Evolutionary conservation across 2,113 vertebrate species (phyloP).

Genomic region (Vimba vimba): DNA sequence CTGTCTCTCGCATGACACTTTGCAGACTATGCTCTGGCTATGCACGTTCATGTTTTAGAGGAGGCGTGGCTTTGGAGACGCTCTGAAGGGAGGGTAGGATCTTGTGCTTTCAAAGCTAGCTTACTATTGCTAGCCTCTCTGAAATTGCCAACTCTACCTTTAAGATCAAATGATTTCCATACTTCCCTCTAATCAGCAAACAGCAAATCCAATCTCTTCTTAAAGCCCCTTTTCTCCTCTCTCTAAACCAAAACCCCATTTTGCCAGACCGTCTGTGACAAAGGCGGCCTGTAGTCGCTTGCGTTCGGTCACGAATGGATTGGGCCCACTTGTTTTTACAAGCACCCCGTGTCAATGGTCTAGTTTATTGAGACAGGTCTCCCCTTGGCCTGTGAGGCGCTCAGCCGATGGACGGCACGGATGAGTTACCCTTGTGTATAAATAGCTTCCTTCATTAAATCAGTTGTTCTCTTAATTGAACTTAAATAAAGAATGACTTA

Average conservation of each 20-base stretch:
- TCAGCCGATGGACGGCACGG: constrained; percentile 70
- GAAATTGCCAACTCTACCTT: too few relatives aligned
- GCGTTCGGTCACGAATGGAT: constrained; percentile 59
- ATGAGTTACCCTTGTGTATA: constrained; percentile 78
- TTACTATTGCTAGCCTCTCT: too few relatives aligned
- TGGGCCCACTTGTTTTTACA: constrained; percentile 68
- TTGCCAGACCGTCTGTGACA: constrained; percentile 41
- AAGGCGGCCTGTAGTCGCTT: constrained; percentile 50
- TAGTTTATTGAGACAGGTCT: constrained; percentile 76
- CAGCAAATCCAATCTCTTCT: constrained; percentile 10
- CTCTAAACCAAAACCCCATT: constrained; percentile 25
- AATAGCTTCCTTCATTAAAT: constrained; percentile 88
- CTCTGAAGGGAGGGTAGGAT: too few relatives aligned
- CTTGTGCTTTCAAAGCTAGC: too few relatives aligned
- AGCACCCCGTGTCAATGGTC: constrained; percentile 68
- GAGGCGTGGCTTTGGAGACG: too few relatives aligned
- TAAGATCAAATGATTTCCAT: not conserved
- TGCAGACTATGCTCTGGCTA: too few relatives aligned
- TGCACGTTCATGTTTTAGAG: too few relatives aligned
- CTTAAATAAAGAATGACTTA: constrained; percentile 91
- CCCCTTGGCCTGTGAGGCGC: constrained; percentile 33
- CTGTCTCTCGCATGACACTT: too few relatives aligned
- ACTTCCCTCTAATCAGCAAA: constrained; percentile 29
- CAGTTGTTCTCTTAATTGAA: constrained; percentile 91
- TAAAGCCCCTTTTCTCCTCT: constrained; percentile 28